phyloP scores from a whole-genome alignment of 2,888 invertebrate species.

The Ryuthela nishihirai region DNA sequence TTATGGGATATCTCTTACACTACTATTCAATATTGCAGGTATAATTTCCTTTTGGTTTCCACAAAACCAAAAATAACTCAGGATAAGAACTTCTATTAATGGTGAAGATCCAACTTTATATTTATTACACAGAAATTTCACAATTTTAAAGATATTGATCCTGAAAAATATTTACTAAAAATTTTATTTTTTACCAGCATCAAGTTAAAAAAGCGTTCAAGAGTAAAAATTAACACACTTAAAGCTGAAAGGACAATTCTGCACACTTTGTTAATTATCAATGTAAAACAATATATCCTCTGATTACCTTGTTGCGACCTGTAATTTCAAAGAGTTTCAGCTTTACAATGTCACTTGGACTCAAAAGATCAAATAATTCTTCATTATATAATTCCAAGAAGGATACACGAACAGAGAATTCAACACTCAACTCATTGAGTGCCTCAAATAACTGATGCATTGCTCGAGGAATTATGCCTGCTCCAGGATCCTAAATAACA shows the following conservation, averaged over 20 bases:
- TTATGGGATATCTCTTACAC: no score
- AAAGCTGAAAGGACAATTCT: no score
- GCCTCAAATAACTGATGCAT: slow-evolving; percentile 87
- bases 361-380: slow-evolving; percentile 86
- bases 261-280: no score
- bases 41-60: no score
- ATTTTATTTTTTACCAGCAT: background rate
- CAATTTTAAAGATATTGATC: no score
- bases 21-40: no score
- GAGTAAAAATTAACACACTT: background rate
- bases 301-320: slow-evolving; percentile 53
- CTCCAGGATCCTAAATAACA: slow-evolving; percentile 66
- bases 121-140: no score
- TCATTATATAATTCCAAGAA: slow-evolving; percentile 96
- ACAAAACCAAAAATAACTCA: no score
- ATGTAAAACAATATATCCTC: no score
- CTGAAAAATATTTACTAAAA: background rate
- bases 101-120: no score
- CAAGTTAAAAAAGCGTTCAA: background rate
- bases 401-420: slow-evolving; percentile 86
- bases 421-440: slow-evolving; percentile 65
- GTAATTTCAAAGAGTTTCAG: slow-evolving; percentile 56
- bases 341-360: slow-evolving; percentile 61
- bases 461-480: slow-evolving; percentile 92
- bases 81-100: no score